Evolutionary conservation across 30 jellyfish, hydroid and myxozoan genomes (phyloP), one percentile per base, ranked within the genome.

Genomic region (Hydra vulgaris): DNA sequence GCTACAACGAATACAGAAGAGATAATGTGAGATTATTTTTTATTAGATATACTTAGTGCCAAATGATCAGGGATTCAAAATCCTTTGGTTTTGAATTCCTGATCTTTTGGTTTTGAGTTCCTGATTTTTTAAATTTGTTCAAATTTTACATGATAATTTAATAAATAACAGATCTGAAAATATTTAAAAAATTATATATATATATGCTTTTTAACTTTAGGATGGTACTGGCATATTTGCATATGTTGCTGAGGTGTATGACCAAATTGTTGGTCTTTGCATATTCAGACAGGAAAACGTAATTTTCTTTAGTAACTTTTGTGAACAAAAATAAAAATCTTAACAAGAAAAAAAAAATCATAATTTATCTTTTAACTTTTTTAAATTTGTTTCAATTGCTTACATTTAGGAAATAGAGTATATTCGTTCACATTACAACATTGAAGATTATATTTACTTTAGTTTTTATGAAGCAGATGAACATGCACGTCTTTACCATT

Each of bases 351-450:
- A n/a, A n/a, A n/a, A n/a, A n/a, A n/a, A n/a, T n/a, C n/a, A n/a
- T n/a, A n/a, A n/a, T n/a, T n/a, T n/a, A n/a, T n/a, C n/a, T n/a
- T n/a, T n/a, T n/a, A n/a, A n/a, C n/a, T n/a, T n/a, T n/a, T n/a
- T n/a, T n/a, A n/a, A n/a, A n/a, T n/a, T n/a, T n/a, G n/a, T n/a
- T n/a, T n/a, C n/a, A n/a, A n/a, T n/a, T 54, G 26, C n/a, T 78
- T 0, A 27, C 5, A 56, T 79, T 3, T 77, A 94, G 99, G 96
- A 94, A 67, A 82, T 94, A 5, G 95, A 87, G 26, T 94, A 84
- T 88, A 88, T 94, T 12, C 83, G 99, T 7, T 95, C 99, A 1
- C 96, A 94, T 68, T 94, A 94, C 88, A 94, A 94, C 90, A 94
- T 94, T 21, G 99, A 94, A 77, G 99, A 94, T 78, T 94, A 87